phyloP scores from a whole-genome alignment of 1,140 invertebrate species.

The Aradophagus sp. region DNA sequence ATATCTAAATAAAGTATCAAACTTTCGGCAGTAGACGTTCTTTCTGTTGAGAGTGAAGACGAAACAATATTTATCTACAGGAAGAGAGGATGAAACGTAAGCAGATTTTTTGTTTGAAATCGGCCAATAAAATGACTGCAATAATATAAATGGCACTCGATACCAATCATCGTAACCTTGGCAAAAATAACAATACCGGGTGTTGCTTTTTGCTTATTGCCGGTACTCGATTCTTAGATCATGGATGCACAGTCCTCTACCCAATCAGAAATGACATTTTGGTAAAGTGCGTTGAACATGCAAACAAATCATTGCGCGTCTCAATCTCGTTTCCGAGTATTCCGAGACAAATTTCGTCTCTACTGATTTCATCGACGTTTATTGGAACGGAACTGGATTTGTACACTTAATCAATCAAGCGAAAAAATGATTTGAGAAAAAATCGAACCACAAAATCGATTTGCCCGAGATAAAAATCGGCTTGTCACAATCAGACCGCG shows the following conservation, averaged over 20 bases:
- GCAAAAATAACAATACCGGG: conserved; percentile 13
- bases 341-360: conserved; percentile 33
- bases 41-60: too few relatives aligned
- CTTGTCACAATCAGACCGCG: neutral
- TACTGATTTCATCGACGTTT: conserved; percentile 36
- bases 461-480: conserved; percentile 33
- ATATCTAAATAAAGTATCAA: too few relatives aligned
- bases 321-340: neutral
- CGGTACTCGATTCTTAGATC: conserved; percentile 1
- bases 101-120: conserved; percentile 1
- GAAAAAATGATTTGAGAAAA: conserved; percentile 36
- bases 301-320: conserved; percentile 20
- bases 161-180: neutral
- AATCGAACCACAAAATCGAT: conserved; percentile 42
- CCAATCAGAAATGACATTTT: conserved; percentile 37
- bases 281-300: conserved; percentile 20
- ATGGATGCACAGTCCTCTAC: conserved; percentile 7
- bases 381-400: conserved; percentile 55
- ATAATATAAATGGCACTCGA: too few relatives aligned
- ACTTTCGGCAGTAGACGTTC: too few relatives aligned
- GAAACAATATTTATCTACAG: too few relatives aligned
- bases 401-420: conserved; percentile 52
- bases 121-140: neutral
- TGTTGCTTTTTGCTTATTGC: conserved; percentile 3
- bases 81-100: neutral